phyloP scores from a whole-genome alignment of 2,113 vertebrate genomes.

The Otis tarda region DNA sequence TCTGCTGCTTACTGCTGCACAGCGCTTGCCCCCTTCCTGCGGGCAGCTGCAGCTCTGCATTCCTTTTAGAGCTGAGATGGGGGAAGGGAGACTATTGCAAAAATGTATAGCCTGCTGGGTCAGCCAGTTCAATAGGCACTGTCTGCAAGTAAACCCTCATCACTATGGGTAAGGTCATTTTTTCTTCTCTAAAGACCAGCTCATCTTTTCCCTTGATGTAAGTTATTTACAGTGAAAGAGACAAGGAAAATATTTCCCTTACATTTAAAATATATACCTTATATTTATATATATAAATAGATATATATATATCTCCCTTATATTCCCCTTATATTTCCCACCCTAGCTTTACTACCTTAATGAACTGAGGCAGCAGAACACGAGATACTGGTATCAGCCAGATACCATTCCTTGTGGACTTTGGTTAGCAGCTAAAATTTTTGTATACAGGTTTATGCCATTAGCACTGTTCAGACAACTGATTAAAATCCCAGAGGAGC shows the following conservation, averaged over 20 bases:
- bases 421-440: neutral
- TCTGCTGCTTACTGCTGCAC: accelerated
- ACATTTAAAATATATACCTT: neutral
- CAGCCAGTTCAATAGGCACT: neutral
- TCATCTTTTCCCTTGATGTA: neutral
- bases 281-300: neutral
- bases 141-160: neutral
- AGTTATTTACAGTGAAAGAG: neutral
- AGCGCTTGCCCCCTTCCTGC: neutral
- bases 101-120: neutral
- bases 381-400: neutral
- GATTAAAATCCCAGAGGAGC: neutral
- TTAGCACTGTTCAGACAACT: neutral
- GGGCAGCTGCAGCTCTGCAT: neutral
- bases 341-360: neutral
- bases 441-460: neutral
- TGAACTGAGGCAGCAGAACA: neutral
- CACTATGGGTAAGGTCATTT: neutral
- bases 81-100: neutral
- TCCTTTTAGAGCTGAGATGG: neutral
- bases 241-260: neutral
- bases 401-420: neutral
- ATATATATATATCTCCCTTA: neutral
- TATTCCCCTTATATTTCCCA: neutral
- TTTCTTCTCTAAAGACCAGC: neutral